Evolutionary conservation across 2,113 vertebrate genomes (phyloP), one percentile per base, ranked within the genome.

Genomic region (Oreotrochilus melanogaster): DNA sequence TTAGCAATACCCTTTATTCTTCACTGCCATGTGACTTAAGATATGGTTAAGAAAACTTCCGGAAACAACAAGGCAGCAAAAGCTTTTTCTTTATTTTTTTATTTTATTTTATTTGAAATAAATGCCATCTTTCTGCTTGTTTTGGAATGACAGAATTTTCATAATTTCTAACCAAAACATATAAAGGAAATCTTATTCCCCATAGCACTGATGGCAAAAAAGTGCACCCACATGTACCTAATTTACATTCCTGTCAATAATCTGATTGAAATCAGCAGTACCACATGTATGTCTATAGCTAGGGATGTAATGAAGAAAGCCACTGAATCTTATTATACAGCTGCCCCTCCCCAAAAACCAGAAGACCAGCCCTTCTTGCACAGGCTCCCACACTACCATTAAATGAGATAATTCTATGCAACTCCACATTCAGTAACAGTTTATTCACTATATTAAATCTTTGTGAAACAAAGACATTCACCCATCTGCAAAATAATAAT

Each of bases 1-100:
- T 94, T 69, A 88, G 47, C 14, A 65, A 61, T 62, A 76, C 6
- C 28, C 66, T 92, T 87, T 78, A 82, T 65, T 89, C 78, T 64
- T 78, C 33, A 56, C 42, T 94, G 66, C 37, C 42, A 61, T 60
- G 16, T 78, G 48, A 84, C 39, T 83, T 78, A 56, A 42, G 56
- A 58, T 66, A 80, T 1, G 1, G 35, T 81, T 81, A 78, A 50
- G 31, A 88, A 95, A 73, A 60, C 31, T 56, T 58, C 16, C n/a
- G 60, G 76, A 88, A 92, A 79, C 35, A 88, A 80, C 16, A 84
- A 60, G 14, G 31, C 14, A 31, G 54, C 24, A 19, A 45, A 13
- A 22, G n/a, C 2, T 62, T 30, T 39, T 21, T 47, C 21, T 47
- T 47, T 47, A 21, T 47, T 47, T 47, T 47, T 47, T 47, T 18